Base-by-base conservation (phyloP, 1,140 invertebrate genomes). In the Drosophila takahashii region DNA sequence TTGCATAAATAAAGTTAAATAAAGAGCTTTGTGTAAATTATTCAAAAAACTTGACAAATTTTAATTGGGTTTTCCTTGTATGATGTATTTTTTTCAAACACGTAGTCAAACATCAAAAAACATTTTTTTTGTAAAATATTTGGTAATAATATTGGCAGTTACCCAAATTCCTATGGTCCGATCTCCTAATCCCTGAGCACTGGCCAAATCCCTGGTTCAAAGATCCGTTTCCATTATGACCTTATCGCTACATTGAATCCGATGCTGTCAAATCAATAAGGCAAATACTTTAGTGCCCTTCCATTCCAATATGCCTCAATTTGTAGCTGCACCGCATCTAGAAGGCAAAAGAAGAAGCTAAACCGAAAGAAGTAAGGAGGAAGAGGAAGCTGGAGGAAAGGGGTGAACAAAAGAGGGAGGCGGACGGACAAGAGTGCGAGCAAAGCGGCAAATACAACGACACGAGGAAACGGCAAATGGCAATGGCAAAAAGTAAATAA, bases 401-500 rank as follows among this genome's bases (percentile, higher is more conserved):
- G 62, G 51, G 39, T 22, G 34, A 15, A 0, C 4, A 36, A 45
- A 29, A 44, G 59, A 44, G 59, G 44, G 26, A 15, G 61, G 41
- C 16, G 37, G 37, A 18, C 9, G 58, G 6, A 45, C 29, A 29
- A 32, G 58, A 42, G 59, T 61, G 59, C 57, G 59, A n/a, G 52
- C 57, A n/a, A 53, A 67, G 65, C 65, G 65, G 47, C 65, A 81
- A 54, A 73, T 54, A 79, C 60, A 79, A 80, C 57, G 57, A 80
- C 53, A 77, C 52, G 57, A 70, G 53, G 72, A 76, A 80, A 83
- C 75, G 80, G 74, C 74, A 76, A 77, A 77, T 77, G 74, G 81
- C 76, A 84, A 86, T 85, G 81, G 81, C 83, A 86, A 86, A 86
- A 86, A 86, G 83, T 86, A 86, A 86, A 86, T 86, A 86, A 86